Evolutionary conservation across 2,113 vertebrate genomes (phyloP).

Genomic region (Mesocricetus auratus): DNA sequence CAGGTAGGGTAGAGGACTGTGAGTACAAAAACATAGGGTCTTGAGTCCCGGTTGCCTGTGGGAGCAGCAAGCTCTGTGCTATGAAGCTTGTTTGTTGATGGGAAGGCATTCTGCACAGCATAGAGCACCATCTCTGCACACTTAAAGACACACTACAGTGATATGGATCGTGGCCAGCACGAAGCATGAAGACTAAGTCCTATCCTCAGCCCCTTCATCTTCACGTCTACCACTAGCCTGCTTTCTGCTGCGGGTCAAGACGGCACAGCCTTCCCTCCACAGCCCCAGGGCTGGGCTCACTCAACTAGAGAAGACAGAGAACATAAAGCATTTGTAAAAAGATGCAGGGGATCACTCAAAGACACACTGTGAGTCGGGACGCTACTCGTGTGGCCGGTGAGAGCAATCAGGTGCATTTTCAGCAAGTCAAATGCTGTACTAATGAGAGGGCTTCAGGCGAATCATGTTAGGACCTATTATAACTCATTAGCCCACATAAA

Average conservation of each 20-base stretch:
- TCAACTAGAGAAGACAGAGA: conserved; percentile 23
- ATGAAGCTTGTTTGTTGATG: not conserved
- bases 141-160: not conserved
- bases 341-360: not conserved
- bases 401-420: not conserved
- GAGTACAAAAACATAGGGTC: not conserved
- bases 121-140: conserved; percentile 28
- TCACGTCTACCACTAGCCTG: not conserved
- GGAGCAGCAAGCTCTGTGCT: not conserved
- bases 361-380: not conserved
- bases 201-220: not conserved
- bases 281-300: not conserved
- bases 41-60: not conserved
- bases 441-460: not conserved
- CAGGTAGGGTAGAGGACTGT: not conserved
- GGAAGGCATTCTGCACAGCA: not conserved
- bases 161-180: not conserved
- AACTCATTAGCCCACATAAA: not conserved
- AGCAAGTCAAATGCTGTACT: not conserved
- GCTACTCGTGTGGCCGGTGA: not conserved
- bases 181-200: not conserved
- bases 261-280: not conserved
- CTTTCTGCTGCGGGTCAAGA: not conserved
- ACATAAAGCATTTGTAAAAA: not conserved
- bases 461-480: not conserved